These are phyloP conservation scores for Scaptomyza graminum DNA, from an alignment of 1,140 invertebrate species.

Conservation along the genomic window DNA sequence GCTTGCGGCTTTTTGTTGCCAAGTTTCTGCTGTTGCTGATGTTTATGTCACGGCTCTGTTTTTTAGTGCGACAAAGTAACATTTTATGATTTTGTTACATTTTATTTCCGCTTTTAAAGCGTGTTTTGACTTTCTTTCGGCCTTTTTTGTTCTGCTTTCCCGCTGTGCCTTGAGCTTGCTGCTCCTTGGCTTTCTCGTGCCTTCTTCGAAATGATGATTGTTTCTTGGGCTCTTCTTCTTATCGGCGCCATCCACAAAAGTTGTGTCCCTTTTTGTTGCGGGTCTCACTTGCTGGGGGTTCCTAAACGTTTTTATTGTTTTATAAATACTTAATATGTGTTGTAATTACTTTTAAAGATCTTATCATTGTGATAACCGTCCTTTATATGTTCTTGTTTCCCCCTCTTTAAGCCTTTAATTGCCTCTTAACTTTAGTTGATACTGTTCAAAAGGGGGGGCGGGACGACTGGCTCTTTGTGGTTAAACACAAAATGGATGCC, in stretches of 20 bases:
- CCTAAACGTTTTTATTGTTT: conserved; percentile 75
- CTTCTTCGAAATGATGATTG: conserved; percentile 35
- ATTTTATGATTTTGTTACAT: conserved; percentile 76
- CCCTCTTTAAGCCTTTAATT: conserved; percentile 11
- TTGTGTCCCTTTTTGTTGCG: conserved; percentile 3
- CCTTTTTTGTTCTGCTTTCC: conserved; percentile 3
- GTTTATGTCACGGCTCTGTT: conserved; percentile 57
- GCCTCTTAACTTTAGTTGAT: conserved; percentile 34
- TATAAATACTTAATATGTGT: conserved; percentile 78
- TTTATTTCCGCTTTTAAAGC: conserved; percentile 74
- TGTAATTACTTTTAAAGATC: conserved; percentile 70
- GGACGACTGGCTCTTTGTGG: conserved; percentile 38
- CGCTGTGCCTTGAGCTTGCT: conserved; percentile 52
- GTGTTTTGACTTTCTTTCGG: conserved; percentile 39
- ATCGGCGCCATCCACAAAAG: not conserved
- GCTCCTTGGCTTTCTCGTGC: conserved; percentile 37
- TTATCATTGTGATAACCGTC: conserved; percentile 48
- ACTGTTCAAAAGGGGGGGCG: conserved; percentile 7
- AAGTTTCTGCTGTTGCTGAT: conserved; percentile 18
- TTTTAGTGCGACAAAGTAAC: conserved; percentile 58
- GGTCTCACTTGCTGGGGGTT: not conserved
- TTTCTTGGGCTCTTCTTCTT: conserved; percentile 37
- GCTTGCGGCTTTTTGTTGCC: conserved; percentile 18
- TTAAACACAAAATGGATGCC: conserved; percentile 38
- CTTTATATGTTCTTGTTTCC: not conserved